phyloP scores from a whole-genome alignment of 2,113 vertebrate species.

The Heloderma charlesbogerti region DNA sequence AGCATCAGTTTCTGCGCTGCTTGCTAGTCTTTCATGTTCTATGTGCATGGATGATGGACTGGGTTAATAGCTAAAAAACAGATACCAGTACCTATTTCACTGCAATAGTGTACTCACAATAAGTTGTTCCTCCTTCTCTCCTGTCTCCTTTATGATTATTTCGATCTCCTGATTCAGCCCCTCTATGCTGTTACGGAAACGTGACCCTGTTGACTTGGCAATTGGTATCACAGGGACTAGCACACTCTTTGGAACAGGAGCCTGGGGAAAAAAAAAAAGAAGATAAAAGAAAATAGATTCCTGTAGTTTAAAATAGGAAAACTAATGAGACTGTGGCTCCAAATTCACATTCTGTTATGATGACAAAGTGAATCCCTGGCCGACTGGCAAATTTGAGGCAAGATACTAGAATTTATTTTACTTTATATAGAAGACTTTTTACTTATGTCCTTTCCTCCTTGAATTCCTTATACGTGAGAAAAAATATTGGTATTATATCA shows the following conservation, averaged over 20 bases:
- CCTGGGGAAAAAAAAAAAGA: slow-evolving; percentile 76
- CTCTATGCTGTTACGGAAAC: slow-evolving; percentile 97
- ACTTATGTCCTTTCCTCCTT: not conserved
- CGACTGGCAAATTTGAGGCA: not conserved
- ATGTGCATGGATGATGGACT: not conserved
- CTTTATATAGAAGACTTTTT: not conserved
- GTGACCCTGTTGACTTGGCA: slow-evolving; percentile 91
- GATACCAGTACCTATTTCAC: not conserved
- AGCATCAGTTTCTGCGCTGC: not conserved
- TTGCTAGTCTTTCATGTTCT: not conserved
- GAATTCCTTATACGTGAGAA: not conserved
- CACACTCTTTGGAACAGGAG: slow-evolving; percentile 92
- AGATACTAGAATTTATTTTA: not conserved
- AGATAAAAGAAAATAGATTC: slow-evolving; percentile 26
- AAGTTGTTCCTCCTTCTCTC: slow-evolving; percentile 94
- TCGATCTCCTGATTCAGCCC: slow-evolving; percentile 99
- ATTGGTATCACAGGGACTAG: slow-evolving; percentile 94
- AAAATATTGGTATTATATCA: not conserved
- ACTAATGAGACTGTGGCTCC: not conserved
- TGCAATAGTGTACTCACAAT: slow-evolving; percentile 83
- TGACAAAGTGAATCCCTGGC: not conserved
- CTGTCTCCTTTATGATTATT: slow-evolving; percentile 96
- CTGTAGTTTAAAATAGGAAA: not conserved
- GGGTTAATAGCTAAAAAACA: not conserved
- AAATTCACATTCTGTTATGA: not conserved